These are phyloP conservation scores for Apogon talboti DNA, from an alignment of 2,797 vertebrate species.

Conservation along the genomic window DNA sequence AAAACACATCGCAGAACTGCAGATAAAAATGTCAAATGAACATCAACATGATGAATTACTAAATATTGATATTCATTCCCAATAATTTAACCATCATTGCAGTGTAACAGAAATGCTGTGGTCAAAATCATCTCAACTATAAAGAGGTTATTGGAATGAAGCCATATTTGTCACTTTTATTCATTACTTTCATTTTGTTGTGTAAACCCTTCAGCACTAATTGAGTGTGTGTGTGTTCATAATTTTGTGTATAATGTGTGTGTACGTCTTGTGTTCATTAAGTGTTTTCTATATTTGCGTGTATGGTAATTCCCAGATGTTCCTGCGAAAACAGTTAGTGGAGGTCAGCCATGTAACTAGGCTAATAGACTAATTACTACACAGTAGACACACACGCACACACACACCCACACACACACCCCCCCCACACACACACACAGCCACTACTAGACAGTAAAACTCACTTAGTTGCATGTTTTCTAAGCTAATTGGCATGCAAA, in stretches of 20 bases:
- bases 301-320: slow-evolving; percentile 62
- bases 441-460: slow-evolving; percentile 30
- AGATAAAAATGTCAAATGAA: background rate
- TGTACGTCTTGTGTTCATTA: slow-evolving; percentile 48
- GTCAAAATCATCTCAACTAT: background rate
- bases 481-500: slow-evolving; percentile 64
- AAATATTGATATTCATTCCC: background rate
- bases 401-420: background rate
- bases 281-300: slow-evolving; percentile 43
- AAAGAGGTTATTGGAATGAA: background rate
- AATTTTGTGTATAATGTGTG: slow-evolving; percentile 23
- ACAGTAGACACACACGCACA: slow-evolving; percentile 20
- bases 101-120: background rate
- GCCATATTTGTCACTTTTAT: background rate
- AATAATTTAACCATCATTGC: background rate
- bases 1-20: background rate
- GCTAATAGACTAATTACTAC: slow-evolving; percentile 73
- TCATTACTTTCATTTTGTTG: slow-evolving; percentile 6
- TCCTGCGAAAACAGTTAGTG: slow-evolving; percentile 59
- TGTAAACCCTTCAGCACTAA: slow-evolving; percentile 22
- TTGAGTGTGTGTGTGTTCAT: background rate
- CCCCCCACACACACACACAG: slow-evolving; percentile 5
- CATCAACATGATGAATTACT: background rate
- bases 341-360: slow-evolving; percentile 66
- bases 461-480: slow-evolving; percentile 28